A percentile compares a stretch with the other conserved stretches of the same genome.
These are phyloP conservation scores for Siderastrea siderea DNA, from an alignment of 92 coral and sea anemone genomes.

Conservation along the genomic window DNA sequence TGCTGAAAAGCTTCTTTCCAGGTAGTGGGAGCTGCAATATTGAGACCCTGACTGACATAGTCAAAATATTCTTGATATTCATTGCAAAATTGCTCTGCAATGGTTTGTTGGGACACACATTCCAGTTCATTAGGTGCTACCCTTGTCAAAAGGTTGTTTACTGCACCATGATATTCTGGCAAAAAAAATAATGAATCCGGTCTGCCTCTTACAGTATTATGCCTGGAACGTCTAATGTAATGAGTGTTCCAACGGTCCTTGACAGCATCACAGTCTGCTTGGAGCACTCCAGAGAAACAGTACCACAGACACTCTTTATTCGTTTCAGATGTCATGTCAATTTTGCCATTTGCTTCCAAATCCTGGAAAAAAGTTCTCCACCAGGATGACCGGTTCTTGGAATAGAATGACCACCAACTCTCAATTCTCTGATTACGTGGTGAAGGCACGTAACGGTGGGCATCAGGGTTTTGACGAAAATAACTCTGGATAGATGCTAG, in stretches of 20 bases:
- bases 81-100: constrained; percentile 15
- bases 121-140: constrained; percentile 46
- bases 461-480: constrained; percentile 73
- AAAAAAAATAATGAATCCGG: constrained; percentile 51
- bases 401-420: constrained; percentile 79
- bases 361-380: constrained; percentile 75
- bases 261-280: constrained; percentile 35
- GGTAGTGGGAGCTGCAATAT: constrained; percentile 46
- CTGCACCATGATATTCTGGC: constrained; percentile 52
- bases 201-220: constrained; percentile 40
- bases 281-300: constrained; percentile 33
- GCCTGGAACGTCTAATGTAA: constrained; percentile 45
- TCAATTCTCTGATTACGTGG: constrained; percentile 76
- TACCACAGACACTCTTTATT: constrained; percentile 56
- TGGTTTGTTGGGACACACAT: constrained; percentile 50
- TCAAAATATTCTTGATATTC: constrained; percentile 58
- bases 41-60: constrained; percentile 53
- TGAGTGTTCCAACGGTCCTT: constrained; percentile 61
- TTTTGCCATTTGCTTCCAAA: constrained; percentile 54
- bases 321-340: constrained; percentile 55
- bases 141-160: constrained; percentile 28
- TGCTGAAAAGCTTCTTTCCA: constrained; percentile 65
- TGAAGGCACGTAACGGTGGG: constrained; percentile 73
- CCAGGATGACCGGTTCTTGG: constrained; percentile 54
- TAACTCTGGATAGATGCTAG: constrained; percentile 70